Base-by-base conservation (phyloP, 2,113 vertebrate genomes). In the Vulpes ferrilata region DNA sequence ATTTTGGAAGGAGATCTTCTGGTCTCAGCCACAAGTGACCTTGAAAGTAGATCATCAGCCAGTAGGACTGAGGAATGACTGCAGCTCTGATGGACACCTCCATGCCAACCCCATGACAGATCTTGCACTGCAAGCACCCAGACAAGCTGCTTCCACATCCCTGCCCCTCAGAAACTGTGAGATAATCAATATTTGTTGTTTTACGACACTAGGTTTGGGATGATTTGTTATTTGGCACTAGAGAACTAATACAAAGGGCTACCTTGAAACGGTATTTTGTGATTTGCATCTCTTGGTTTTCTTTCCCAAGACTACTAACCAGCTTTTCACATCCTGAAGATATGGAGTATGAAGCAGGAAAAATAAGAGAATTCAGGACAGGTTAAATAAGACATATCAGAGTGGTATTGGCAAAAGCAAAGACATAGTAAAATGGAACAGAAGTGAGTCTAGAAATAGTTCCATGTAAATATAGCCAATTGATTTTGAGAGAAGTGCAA, bases 301-400 rank as follows among this genome's bases (percentile, higher is more conserved):
- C 27, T 48, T 64, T 64, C 55, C 38, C 30, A 38, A 30, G 17
- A 59, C 69, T 5, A 2, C 16, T 78, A 30, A 79, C 82, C 25
- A 51, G 22, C 59, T n/a, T 83, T 88, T 87, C 48, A 13, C 38
- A 32, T 69, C 51, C 85, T 67, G 27, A 92, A 69, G 74, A 48
- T 67, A 57, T 2, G 53, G 69, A 59, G 32, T 74, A 64, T 3
- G 60, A 87, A 89, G 35, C 35, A 60, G 79, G 57, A 51, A 92
- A 94, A 94, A 80, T 51, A 69, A 93, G 27, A 90, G 43, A 93
- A 87, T 85, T 81, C 27, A 32, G 20, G 30, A 16, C 32, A 74
- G 27, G 55, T 38, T 85, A 43, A 57, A 76, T 87, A 62, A 67
- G 17, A 65, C 51, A 9, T 30, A 23, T 57, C 73, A 7, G 5